phyloP scores from a whole-genome alignment of 2,888 invertebrate genomes.

The Hydriomena furcata region DNA sequence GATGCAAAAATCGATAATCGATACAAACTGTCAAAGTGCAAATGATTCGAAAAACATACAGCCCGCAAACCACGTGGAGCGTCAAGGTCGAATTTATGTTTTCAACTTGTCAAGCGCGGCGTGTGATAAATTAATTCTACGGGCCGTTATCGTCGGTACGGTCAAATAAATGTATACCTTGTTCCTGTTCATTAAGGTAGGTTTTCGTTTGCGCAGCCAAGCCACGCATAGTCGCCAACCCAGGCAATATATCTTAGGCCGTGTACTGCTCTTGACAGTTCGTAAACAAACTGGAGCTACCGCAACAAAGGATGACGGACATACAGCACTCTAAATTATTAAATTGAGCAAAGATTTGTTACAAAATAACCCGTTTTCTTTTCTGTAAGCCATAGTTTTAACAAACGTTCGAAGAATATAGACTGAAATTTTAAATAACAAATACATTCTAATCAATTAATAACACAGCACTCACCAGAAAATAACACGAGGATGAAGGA shows the following conservation, averaged over 20 bases:
- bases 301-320: conserved; percentile 72
- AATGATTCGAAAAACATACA: conserved; percentile 56
- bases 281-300: conserved; percentile 84
- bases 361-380: conserved; percentile 27
- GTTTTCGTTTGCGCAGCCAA: conserved; percentile 47
- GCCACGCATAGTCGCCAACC: conserved; percentile 83
- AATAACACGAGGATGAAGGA: conserved; percentile 57
- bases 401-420: conserved; percentile 37
- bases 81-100: conserved; percentile 84
- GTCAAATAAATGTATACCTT: conserved; percentile 45
- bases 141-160: conserved; percentile 70
- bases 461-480: conserved; percentile 66
- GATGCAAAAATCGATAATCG: conserved; percentile 25
- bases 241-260: conserved; percentile 84
- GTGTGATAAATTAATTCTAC: conserved; percentile 84
- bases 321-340: conserved; percentile 48
- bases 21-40: conserved; percentile 24
- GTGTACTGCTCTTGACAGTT: conserved; percentile 84
- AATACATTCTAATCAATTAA: conserved; percentile 32
- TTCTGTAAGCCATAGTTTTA: conserved; percentile 41
- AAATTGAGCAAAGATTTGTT: conserved; percentile 33
- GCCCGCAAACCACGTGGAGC: conserved; percentile 79
- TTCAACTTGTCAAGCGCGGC: conserved; percentile 84
- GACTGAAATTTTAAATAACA: conserved; percentile 31
- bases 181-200: conserved; percentile 38